Base-by-base conservation (phyloP, 64 coral and sea anemone species). In the Orbicella faveolata region DNA sequence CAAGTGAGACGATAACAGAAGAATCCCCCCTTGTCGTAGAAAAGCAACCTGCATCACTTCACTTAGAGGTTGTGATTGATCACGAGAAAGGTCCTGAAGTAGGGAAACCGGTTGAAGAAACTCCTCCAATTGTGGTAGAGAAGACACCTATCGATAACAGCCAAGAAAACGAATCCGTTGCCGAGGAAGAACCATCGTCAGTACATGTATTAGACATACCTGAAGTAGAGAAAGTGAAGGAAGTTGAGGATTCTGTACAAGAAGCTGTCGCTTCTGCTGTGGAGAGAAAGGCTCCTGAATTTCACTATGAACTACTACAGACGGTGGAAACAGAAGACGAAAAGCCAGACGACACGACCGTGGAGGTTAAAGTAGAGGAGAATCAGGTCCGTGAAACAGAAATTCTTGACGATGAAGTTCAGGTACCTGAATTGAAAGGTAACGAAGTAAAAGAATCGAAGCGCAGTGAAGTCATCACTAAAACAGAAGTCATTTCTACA, bases 221-320 rank as follows among this genome's bases (percentile, higher is more conserved):
- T 78, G 14, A 51, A 51, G 75, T 78, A 52, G 44, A 78, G 36
- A 73, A 25, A 73, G 51, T 25, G 39, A 53, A 30, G 37, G 35
- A 25, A 25, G 15, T 25, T 15, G 65, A 85, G 37, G 82, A 73
- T 21, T 72, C 9, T n/a, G 64, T 85, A n/a, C 36, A 85, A 85
- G 82, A 85, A 52, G 72, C 37, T 51, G 82, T 72, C 72, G 36
- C 82, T 5, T 39, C 61, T 14, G 82, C 41, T 51, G 63, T 85
- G 36, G 37, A 73, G 11, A 85, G n/a, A 15, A 48, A 53, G 36
- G 1, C 63, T 1, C 2, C 23, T 13, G 82, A 85, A 52, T 44
- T 25, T 30, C 20, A 85, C 16, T 21, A 51, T 26, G 36, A 85
- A 2, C 65, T 85, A 52, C 65, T 85, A 13, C 36, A 26, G 36